Evolutionary conservation across 2,888 invertebrate species (phyloP).

Genomic region (Melanchra persicariae): DNA sequence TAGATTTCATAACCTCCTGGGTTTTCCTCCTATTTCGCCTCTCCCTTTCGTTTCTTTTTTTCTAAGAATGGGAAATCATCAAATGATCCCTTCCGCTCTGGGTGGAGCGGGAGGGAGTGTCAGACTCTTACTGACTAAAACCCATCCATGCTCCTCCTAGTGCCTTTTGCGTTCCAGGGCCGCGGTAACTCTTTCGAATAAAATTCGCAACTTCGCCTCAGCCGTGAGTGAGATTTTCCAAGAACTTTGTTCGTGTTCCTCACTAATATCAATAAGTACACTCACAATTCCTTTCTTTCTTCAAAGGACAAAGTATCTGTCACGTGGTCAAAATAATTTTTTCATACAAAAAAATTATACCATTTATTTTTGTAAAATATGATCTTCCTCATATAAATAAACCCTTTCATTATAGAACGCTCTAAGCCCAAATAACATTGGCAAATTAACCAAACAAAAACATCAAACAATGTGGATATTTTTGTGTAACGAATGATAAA

Average conservation of each 20-base stretch:
- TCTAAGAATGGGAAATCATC: too few species aligned
- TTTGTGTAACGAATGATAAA: conserved; percentile 28
- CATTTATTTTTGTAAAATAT: neutral
- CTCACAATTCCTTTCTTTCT: neutral
- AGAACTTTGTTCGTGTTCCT: neutral
- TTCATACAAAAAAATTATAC: neutral
- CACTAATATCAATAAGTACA: neutral
- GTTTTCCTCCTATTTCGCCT: neutral
- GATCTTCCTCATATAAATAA: neutral
- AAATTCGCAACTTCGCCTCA: too few species aligned
- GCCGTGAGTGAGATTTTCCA: neutral
- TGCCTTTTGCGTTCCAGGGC: too few species aligned
- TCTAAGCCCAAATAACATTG: conserved; percentile 3
- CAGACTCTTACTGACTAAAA: too few species aligned
- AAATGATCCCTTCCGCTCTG: too few species aligned
- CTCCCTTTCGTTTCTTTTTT: too few species aligned
- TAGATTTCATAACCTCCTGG: neutral
- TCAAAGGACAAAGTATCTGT: neutral
- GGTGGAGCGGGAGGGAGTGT: too few species aligned
- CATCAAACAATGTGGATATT: conserved; percentile 23
- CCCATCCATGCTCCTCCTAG: too few species aligned
- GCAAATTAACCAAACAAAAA: neutral
- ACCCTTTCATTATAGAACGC: neutral
- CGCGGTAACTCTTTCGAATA: too few species aligned
- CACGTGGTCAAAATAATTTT: neutral